Percentiles rank a stretch among this genome's conserved stretches.
phyloP scores from a whole-genome alignment of 2,888 invertebrate genomes.

The Xestia ashworthii region DNA sequence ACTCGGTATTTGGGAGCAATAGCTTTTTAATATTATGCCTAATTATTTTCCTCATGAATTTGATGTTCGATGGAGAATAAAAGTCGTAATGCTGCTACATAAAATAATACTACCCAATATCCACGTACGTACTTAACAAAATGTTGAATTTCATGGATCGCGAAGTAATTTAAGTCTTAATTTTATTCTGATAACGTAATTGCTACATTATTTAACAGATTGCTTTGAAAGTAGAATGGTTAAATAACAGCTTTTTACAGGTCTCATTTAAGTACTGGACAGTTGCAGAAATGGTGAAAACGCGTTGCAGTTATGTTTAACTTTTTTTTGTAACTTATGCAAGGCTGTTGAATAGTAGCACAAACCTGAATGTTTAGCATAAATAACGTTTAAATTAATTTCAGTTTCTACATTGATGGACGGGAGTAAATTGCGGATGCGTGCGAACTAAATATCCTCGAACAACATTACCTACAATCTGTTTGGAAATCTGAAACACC shows the following conservation, averaged over 20 bases:
- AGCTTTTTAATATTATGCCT: background rate
- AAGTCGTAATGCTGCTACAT: no score
- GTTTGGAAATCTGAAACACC: slow-evolving; percentile 64
- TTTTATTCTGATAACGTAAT: slow-evolving; percentile 35
- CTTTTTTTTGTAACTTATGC: background rate
- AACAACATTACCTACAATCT: slow-evolving; percentile 57
- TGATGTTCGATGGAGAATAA: no score
- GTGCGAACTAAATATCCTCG: slow-evolving; percentile 62
- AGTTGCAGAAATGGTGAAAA: slow-evolving; percentile 23
- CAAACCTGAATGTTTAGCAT: slow-evolving; percentile 15
- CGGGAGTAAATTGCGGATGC: slow-evolving; percentile 64
- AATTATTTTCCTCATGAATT: background rate
- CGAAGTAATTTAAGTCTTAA: slow-evolving; percentile 12
- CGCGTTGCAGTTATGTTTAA: background rate
- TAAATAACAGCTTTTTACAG: slow-evolving; percentile 52
- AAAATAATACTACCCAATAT: background rate
- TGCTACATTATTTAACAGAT: slow-evolving; percentile 35
- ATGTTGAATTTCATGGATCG: slow-evolving; percentile 11
- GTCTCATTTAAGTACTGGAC: slow-evolving; percentile 23
- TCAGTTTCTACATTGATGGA: slow-evolving; percentile 46
- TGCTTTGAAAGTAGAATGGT: slow-evolving; percentile 47
- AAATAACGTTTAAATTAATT: slow-evolving; percentile 38
- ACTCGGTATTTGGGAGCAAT: background rate
- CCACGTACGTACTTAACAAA: background rate
- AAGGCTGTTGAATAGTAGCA: slow-evolving; percentile 8